Conservation (phyloP, 2,113 vertebrate genomes). For the Antechinus stuartii region DNA sequence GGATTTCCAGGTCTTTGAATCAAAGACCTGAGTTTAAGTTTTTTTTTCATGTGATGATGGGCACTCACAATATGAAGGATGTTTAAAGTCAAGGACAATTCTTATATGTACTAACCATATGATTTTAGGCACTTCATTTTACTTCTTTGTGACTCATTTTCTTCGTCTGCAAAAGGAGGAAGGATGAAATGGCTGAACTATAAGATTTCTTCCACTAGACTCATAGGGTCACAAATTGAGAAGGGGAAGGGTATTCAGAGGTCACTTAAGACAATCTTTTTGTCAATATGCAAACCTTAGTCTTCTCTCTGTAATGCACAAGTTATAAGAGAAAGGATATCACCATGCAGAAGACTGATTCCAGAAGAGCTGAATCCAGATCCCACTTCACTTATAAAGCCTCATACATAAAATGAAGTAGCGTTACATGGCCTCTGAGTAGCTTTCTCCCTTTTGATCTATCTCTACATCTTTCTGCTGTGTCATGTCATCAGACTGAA, state of each 20-base stretch:
- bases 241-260: neutral
- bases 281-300: neutral
- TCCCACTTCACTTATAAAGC: neutral
- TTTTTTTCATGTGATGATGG: neutral
- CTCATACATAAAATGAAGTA: neutral
- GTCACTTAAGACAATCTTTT: neutral
- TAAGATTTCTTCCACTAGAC: neutral
- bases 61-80: neutral
- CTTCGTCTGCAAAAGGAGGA: neutral
- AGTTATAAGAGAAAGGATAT: neutral
- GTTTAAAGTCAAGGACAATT: neutral
- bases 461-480: neutral
- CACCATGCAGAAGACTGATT: neutral
- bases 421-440: neutral
- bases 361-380: neutral
- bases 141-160: neutral
- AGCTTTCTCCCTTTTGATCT: neutral
- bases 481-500: neutral
- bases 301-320: neutral
- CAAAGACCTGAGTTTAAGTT: neutral
- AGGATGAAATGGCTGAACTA: neutral
- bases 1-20: neutral
- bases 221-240: neutral
- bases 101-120: neutral
- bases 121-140: neutral